phyloP scores from a whole-genome alignment of 2,888 invertebrate species.

The Tineola bisselliella region DNA sequence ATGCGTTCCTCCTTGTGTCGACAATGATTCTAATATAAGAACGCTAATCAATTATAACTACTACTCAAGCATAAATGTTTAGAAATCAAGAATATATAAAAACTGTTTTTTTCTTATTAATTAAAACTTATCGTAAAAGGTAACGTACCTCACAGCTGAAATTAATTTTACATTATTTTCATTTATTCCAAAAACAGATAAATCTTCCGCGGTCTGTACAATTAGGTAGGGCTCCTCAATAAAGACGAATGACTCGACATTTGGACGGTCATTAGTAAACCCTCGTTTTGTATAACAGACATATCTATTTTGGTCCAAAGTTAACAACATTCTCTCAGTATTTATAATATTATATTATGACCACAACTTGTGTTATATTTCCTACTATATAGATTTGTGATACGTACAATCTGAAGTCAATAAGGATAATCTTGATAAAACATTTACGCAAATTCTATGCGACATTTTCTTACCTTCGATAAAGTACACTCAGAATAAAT shows the following conservation, averaged over 20 bases:
- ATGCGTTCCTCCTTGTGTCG: not conserved
- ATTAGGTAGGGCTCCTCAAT: slow-evolving; percentile 22
- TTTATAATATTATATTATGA: not conserved
- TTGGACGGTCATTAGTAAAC: slow-evolving; percentile 21
- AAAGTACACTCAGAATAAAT: not conserved
- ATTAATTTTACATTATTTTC: too few species aligned
- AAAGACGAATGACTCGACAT: slow-evolving; percentile 34
- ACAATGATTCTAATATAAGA: not conserved
- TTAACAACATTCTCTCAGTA: not conserved
- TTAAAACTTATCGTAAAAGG: too few species aligned
- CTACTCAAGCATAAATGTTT: not conserved
- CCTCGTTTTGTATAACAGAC: slow-evolving; percentile 2
- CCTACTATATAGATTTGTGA: not conserved
- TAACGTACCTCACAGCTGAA: too few species aligned
- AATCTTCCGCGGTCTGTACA: not conserved
- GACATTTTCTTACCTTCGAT: slow-evolving; percentile 18
- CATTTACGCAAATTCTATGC: slow-evolving; percentile 47
- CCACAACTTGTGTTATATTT: not conserved
- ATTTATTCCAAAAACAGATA: not conserved
- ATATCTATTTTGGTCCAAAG: not conserved
- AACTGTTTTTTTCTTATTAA: too few species aligned
- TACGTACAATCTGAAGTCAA: not conserved
- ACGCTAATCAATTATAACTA: not conserved
- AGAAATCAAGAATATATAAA: too few species aligned
- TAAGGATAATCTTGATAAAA: slow-evolving; percentile 27